Percentiles rank a stretch among this genome's conserved stretches.
Evolutionary conservation across 2,888 invertebrate genomes (phyloP).

Genomic region (Sialis lutaria): DNA sequence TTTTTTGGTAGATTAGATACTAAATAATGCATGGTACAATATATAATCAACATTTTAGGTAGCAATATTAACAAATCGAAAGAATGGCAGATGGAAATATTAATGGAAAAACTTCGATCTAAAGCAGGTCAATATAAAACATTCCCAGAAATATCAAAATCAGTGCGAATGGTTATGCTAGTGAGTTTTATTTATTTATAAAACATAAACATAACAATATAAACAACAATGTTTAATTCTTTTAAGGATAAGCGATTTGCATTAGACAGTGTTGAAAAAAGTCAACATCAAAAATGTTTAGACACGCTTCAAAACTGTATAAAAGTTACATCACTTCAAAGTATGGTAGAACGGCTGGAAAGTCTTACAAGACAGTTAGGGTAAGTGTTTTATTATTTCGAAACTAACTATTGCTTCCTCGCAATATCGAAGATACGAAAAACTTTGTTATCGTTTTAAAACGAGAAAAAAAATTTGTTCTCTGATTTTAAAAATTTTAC

Average conservation of each 20-base stretch:
- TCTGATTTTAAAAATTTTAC: too few species aligned
- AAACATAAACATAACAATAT: too few species aligned
- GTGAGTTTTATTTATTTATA: constrained; percentile 28
- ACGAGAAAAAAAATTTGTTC: too few species aligned
- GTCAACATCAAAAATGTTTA: constrained; percentile 74
- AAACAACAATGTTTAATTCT: constrained; percentile 4
- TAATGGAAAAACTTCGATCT: constrained; percentile 83
- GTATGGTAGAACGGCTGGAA: constrained; percentile 81
- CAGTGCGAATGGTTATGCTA: constrained; percentile 69
- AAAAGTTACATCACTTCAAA: constrained; percentile 79
- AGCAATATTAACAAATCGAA: constrained; percentile 36
- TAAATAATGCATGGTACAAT: too few species aligned
- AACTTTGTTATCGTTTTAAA: too few species aligned
- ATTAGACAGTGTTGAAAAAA: constrained; percentile 68
- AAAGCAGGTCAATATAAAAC: constrained; percentile 68
- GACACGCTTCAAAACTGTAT: constrained; percentile 88
- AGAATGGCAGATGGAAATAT: constrained; percentile 65
- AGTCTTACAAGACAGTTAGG: constrained; percentile 81
- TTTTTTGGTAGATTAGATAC: too few species aligned
- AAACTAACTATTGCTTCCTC: too few species aligned
- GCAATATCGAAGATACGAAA: too few species aligned
- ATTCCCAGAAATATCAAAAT: constrained; percentile 73
- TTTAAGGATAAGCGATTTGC: constrained; percentile 76
- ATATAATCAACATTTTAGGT: constrained; percentile 9
- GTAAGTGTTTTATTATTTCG: constrained; percentile 26